Base-by-base conservation (phyloP, 2,797 vertebrate genomes). In the Sebastes taczanowskii region DNA sequence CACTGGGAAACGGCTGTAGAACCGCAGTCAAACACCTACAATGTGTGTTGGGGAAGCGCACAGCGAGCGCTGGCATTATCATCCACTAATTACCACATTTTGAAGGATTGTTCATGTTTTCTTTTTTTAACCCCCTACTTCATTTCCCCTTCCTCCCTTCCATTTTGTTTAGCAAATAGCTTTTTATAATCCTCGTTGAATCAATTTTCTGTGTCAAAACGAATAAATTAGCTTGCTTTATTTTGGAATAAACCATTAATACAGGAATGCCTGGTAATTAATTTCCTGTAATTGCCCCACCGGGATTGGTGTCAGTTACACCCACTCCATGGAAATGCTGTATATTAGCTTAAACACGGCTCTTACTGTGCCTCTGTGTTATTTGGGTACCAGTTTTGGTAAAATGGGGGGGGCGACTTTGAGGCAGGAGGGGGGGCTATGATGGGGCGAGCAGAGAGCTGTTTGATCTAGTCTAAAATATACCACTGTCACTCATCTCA, bases 261-360 rank as follows among this genome's bases (percentile, higher is more conserved):
- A 94, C 90, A 93, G 91, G 88, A 94, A 95, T 91, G 93, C 84
- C 72, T 92, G 91, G 89, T 94, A 94, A 94, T 94, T 95, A 95
- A 96, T 96, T 95, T 95, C 91, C 93, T 94, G 91, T 95, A 96
- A 95, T 96, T 94, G 90, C 92, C 91, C 94, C 91, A 92, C 90
- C 77, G 91, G 95, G 94, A 95, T 95, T 95, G 92, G 93, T 95
- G 93, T 93, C 94, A 94, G 89, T 93, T 91, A 91, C 92, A 93
- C 90, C 93, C 91, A 94, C 92, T 94, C 88, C 71, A 93, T 90
- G 89, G 76, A 93, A 94, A 94, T 91, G 84, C 86, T 84, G 86
- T 87, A 74, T 91, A 89, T 93, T 93, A 93, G 91, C 91, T 91
- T 94, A 91, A 94, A 91, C 79, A 85, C 75, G 81, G 77, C 71